A percentile compares a stretch with the other conserved stretches of the same genome.
These are phyloP conservation scores for Himantopus leucocephalus DNA, from an alignment of 2,113 vertebrate genomes.

Conservation along the genomic window DNA sequence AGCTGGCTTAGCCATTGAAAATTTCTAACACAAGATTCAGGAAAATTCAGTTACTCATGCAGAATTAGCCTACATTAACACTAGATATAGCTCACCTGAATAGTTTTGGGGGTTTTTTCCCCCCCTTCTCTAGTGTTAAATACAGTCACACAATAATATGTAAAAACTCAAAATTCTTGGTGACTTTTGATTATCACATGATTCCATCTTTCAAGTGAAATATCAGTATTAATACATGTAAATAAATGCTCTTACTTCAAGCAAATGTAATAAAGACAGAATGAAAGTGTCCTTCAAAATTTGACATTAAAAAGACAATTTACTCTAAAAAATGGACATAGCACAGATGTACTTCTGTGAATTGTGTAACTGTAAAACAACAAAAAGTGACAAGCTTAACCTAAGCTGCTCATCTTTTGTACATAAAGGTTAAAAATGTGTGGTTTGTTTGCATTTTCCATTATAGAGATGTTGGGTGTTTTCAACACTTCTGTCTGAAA, in stretches of 20 bases:
- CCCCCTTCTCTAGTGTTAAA: neutral
- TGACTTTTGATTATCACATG: neutral
- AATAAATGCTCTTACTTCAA: neutral
- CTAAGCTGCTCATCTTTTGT: neutral
- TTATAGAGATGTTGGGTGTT: neutral
- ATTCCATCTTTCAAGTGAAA: neutral
- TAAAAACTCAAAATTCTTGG: neutral
- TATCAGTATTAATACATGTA: neutral
- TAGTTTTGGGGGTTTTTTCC: fast-evolving
- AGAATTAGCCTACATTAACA: neutral
- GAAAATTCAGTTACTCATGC: neutral
- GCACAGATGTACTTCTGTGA: too few species aligned
- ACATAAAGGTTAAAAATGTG: neutral
- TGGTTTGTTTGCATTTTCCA: neutral
- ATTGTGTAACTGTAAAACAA: neutral
- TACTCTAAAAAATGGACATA: neutral
- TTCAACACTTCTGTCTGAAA: neutral
- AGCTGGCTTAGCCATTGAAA: neutral
- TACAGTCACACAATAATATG: neutral
- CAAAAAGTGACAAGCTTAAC: neutral
- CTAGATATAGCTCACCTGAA: neutral
- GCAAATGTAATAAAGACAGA: neutral
- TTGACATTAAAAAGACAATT: neutral
- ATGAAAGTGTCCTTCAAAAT: neutral
- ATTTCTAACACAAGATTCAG: too few species aligned